phyloP scores from a whole-genome alignment of 2,113 vertebrate species.

The Stictonetta naevosa region DNA sequence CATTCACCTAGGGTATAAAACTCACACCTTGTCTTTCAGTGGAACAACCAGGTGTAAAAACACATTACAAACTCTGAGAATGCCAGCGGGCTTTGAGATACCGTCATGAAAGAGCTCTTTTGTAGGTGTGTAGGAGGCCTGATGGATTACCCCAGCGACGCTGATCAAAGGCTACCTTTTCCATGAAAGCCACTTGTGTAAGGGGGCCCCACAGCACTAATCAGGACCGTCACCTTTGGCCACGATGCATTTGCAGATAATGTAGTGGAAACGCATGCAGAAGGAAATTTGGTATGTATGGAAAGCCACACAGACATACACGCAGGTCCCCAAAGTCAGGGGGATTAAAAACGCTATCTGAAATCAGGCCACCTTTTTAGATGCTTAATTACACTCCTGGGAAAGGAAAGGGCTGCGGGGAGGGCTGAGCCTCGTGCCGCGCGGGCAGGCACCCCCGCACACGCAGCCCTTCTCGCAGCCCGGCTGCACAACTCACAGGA shows the following conservation, averaged over 20 bases:
- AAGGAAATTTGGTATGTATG: fast-evolving
- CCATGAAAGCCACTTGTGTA: background rate
- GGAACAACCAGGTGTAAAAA: background rate
- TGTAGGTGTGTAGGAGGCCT: background rate
- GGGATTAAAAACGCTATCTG: background rate
- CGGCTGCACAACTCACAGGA: background rate
- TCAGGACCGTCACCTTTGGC: background rate
- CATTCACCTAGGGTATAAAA: background rate
- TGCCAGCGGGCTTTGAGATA: background rate
- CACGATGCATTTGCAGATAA: background rate
- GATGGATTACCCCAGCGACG: background rate
- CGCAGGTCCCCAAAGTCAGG: background rate
- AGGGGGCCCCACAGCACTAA: background rate
- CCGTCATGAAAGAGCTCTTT: background rate
- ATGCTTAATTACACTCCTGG: background rate
- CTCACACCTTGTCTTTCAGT: background rate
- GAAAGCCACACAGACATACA: background rate
- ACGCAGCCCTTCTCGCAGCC: too few species aligned
- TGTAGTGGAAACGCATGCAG: background rate
- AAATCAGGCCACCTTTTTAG: background rate
- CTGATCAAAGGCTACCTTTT: constrained; percentile 22
- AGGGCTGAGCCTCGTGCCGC: fast-evolving
- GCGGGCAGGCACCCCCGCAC: background rate
- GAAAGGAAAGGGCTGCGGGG: background rate
- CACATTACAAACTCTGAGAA: background rate